Conservation (phyloP, 1,140 invertebrate genomes). For the Drosophila biarmipes region DNA sequence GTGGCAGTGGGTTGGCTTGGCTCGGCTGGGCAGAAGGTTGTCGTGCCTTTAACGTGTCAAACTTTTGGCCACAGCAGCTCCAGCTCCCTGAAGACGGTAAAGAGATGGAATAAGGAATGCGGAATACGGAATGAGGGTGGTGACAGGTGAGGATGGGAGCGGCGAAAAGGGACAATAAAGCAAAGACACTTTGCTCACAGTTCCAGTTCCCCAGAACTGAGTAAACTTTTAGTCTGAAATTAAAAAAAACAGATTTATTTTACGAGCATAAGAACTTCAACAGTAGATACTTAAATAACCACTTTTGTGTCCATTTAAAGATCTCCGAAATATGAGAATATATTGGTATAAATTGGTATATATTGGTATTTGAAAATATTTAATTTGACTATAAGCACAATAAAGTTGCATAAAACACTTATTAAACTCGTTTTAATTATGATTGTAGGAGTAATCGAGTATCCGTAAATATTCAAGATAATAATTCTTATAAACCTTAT, state of each 20-base stretch:
- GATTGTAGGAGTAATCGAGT: too few species aligned
- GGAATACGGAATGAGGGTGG: conserved; percentile 6
- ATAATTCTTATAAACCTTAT: too few species aligned
- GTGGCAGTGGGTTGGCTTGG: background rate
- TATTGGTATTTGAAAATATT: too few species aligned
- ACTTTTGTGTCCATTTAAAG: background rate
- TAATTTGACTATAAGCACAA: too few species aligned
- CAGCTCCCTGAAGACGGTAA: conserved; percentile 21
- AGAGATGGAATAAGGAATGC: conserved; percentile 16
- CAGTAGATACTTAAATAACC: background rate
- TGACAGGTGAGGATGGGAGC: conserved; percentile 11
- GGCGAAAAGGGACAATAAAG: conserved; percentile 5
- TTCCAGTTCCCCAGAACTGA: conserved; percentile 1
- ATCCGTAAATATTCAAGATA: too few species aligned
- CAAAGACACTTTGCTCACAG: conserved; percentile 4
- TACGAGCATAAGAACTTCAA: background rate
- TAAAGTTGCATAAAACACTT: too few species aligned
- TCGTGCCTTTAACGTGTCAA: conserved; percentile 33
- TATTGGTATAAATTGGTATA: too few species aligned
- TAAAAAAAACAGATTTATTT: background rate
- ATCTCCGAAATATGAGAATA: too few species aligned
- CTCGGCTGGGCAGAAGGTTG: too few species aligned
- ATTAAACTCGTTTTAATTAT: too few species aligned
- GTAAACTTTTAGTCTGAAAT: conserved; percentile 1
- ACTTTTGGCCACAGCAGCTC: conserved; percentile 44